Base-by-base conservation (phyloP, 2,797 vertebrate species). In the Leptatherina wallacei region DNA sequence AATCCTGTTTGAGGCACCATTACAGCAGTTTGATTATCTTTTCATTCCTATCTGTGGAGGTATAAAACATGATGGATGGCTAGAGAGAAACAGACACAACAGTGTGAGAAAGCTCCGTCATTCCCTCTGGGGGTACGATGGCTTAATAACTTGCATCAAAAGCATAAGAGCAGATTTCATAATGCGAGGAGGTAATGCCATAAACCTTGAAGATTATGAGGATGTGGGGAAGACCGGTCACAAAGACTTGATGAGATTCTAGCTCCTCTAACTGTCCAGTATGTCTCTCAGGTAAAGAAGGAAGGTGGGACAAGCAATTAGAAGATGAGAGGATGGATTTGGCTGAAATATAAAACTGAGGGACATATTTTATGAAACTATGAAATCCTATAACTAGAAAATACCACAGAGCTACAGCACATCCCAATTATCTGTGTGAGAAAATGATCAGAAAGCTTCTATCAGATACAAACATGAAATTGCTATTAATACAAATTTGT, bases 1-100 rank as follows among this genome's bases (percentile, higher is more conserved):
- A 75, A 51, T 67, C 71, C 74, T 80, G 90, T 90, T 90, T 85
- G 84, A 89, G 73, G 71, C 61, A 63, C 79, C 83, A 73, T 90
- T 78, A 88, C 83, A 76, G 85, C 78, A 72, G 68, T 87, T 92
- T 94, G 90, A 94, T 94, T 90, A 92, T 92, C 88, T 92, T 91
- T 93, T 94, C 90, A 94, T 94, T 81, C 84, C 83, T 86, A 79
- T 90, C 93, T 87, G 83, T n/a, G 92, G 93, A 92, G 87, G 88
- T 77, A 91, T 94, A 91, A 93, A 93, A 87, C 64, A 62, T 86
- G 90, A 92, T 90, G 80, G 83, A 92, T 77, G 75, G 79, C 69
- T 35, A 57, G 77, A 75, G 77, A 84, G 68, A 69, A 82, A 61
- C 80, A 78, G 73, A 81, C 71, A 38, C 75, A 49, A 54, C 77